Evolutionary conservation across 2,888 invertebrate genomes (phyloP).

Genomic region (Buathra laborator): DNA sequence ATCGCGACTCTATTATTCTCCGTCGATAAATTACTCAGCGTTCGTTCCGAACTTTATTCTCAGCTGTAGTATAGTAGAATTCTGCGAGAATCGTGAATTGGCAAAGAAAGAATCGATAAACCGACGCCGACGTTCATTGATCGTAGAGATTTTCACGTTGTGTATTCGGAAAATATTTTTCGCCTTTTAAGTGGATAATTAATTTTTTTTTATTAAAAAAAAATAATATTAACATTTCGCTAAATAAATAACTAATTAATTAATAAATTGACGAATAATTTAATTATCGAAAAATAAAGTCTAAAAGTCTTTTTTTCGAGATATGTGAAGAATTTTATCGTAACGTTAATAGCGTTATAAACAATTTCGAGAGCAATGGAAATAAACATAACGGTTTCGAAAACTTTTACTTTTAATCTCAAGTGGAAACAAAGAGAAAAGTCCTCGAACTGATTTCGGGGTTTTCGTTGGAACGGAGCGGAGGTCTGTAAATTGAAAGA

Average conservation of each 20-base stretch:
- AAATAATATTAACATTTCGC: not conserved
- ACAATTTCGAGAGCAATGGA: not conserved
- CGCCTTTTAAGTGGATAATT: too few relatives aligned
- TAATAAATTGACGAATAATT: not conserved
- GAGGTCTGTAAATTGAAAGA: constrained; percentile 28
- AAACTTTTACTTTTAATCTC: not conserved
- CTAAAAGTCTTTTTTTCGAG: too few relatives aligned
- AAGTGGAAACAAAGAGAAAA: not conserved
- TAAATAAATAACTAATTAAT: not conserved
- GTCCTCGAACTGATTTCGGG: constrained; percentile 6
- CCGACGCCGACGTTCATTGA: not conserved
- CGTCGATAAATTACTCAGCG: constrained; percentile 48
- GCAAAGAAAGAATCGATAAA: constrained; percentile 14
- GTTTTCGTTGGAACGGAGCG: not conserved
- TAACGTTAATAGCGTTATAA: not conserved
- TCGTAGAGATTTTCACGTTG: not conserved
- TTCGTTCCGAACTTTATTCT: not conserved
- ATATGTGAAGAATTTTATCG: too few relatives aligned
- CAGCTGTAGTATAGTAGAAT: not conserved
- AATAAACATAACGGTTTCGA: not conserved
- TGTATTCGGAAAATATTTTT: not conserved
- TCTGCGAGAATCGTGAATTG: constrained; percentile 1
- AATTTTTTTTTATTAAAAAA: too few relatives aligned
- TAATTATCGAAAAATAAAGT: not conserved
- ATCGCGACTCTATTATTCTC: not conserved